These are phyloP conservation scores for Struthio camelus DNA, from an alignment of 2,113 vertebrate species.

Conservation along the genomic window DNA sequence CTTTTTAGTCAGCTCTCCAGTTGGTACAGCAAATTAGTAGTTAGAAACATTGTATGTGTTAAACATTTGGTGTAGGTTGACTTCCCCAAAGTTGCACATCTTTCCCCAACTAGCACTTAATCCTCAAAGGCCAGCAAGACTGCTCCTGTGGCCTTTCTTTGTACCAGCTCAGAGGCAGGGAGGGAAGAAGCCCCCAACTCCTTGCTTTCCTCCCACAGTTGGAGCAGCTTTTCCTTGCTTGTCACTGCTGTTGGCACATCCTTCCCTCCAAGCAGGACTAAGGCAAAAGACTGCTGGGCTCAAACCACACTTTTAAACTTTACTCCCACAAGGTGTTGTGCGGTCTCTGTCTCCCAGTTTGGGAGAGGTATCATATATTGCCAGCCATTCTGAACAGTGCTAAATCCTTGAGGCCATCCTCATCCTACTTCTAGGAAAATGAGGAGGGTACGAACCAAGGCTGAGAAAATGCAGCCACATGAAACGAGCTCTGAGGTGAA, in stretches of 20 bases:
- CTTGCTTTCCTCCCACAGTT: rapidly evolving
- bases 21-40: background rate
- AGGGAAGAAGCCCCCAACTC: background rate
- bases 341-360: rapidly evolving
- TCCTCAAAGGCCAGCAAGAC: background rate
- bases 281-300: background rate
- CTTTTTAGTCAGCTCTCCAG: background rate
- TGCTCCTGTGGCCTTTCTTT: rapidly evolving
- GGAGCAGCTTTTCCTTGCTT: background rate
- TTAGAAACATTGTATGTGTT: rapidly evolving
- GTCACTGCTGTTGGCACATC: background rate
- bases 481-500: rapidly evolving
- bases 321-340: rapidly evolving
- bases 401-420: background rate
- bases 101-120: background rate
- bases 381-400: no score
- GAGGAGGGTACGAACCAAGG: no score
- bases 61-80: background rate
- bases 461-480: background rate
- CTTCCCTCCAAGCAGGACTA: background rate
- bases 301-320: background rate
- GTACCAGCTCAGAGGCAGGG: background rate
- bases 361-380: background rate
- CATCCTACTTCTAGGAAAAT: background rate
- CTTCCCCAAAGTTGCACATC: rapidly evolving